A percentile compares a stretch with the other conserved stretches of the same genome.
Evolutionary conservation across 2,113 vertebrate genomes (phyloP).

Genomic region (Lamprologus sp.): DNA sequence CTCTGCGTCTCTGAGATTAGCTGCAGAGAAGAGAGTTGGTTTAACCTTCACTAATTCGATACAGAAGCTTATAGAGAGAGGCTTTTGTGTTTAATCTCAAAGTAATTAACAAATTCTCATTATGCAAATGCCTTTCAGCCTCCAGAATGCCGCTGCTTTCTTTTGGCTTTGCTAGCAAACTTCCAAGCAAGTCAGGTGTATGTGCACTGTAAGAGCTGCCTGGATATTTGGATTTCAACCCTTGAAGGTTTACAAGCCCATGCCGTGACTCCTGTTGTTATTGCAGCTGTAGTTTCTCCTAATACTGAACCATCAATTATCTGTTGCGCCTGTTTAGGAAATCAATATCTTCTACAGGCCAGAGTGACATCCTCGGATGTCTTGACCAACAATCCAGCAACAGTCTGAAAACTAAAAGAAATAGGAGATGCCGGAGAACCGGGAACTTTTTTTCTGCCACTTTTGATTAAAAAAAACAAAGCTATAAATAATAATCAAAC

Average conservation of each 20-base stretch:
- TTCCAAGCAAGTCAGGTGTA: background rate
- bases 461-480: background rate
- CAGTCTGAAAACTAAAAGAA: background rate
- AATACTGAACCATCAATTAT: background rate
- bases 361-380: background rate
- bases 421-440: accelerated
- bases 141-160: background rate
- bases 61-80: constrained; percentile 4
- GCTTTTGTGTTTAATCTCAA: constrained; percentile 21
- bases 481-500: background rate
- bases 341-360: background rate
- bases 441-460: background rate
- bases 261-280: background rate
- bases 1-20: constrained; percentile 28
- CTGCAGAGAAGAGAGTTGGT: background rate
- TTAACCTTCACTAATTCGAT: constrained; percentile 34
- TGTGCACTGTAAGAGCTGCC: background rate
- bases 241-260: background rate
- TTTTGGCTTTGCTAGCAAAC: background rate
- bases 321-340: background rate
- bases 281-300: background rate
- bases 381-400: background rate
- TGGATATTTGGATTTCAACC: background rate
- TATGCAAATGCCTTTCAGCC: background rate
- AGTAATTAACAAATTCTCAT: constrained; percentile 45